Evolutionary conservation across 2,888 invertebrate genomes (phyloP).

Genomic region (Temnothorax ravouxi): DNA sequence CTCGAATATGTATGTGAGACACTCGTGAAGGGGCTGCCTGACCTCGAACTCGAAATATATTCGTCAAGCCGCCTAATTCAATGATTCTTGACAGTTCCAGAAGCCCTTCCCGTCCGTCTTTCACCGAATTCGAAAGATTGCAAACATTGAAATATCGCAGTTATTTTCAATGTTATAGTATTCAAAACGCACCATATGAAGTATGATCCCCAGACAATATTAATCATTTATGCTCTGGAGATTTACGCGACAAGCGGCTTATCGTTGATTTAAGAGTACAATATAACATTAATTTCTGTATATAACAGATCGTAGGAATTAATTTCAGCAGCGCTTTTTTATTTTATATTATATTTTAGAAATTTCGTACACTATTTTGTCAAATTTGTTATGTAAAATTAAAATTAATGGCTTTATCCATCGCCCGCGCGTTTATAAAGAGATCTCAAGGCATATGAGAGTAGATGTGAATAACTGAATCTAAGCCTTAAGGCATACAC

Average conservation of each 20-base stretch:
- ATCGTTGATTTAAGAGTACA: background rate
- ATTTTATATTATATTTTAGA: constrained; percentile 10
- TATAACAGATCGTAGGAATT: background rate
- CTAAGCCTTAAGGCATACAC: no score
- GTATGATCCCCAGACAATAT: background rate
- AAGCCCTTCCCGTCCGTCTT: background rate
- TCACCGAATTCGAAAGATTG: constrained; percentile 41
- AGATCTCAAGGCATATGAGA: background rate
- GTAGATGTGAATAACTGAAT: no score
- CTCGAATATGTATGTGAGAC: constrained; percentile 78
- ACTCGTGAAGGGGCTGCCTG: constrained; percentile 62
- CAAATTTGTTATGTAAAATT: constrained; percentile 52
- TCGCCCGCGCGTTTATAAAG: background rate
- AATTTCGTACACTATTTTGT: constrained; percentile 30
- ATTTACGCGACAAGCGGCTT: background rate
- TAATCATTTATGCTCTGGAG: background rate
- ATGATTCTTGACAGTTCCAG: constrained; percentile 29
- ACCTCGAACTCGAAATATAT: constrained; percentile 65
- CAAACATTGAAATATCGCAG: background rate
- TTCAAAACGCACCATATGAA: background rate
- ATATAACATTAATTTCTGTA: background rate
- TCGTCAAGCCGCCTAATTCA: constrained; percentile 52
- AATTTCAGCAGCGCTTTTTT: background rate
- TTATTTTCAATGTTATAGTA: constrained; percentile 1
- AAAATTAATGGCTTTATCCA: constrained; percentile 30